phyloP scores from a whole-genome alignment of 1,140 invertebrate species.

The Euwallacea similis region DNA sequence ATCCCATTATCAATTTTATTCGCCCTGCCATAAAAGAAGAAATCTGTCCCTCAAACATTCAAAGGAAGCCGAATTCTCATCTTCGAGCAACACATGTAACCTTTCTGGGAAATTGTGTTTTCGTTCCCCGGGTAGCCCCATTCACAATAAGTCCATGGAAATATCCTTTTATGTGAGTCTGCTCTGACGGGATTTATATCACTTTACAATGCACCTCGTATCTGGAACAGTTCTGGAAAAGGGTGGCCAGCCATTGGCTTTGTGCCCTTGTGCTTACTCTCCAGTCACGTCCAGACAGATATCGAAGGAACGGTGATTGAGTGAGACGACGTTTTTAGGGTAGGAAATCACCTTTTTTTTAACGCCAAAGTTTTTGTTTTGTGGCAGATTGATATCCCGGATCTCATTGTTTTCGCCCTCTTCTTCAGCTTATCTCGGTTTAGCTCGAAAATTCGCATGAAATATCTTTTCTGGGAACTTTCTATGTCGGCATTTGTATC shows the following conservation, averaged over 20 bases:
- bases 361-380: not conserved
- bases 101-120: conserved; percentile 22
- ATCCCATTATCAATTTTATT: too few species aligned
- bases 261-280: conserved; percentile 9
- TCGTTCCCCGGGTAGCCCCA: conserved; percentile 1
- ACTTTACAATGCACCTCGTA: conserved; percentile 24
- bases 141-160: conserved; percentile 19
- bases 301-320: conserved; percentile 20
- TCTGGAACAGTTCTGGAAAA: conserved; percentile 12
- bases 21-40: too few species aligned
- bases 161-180: conserved; percentile 24
- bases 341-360: not conserved
- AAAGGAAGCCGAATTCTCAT: not conserved
- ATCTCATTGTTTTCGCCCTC: too few species aligned
- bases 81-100: conserved; percentile 24
- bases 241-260: conserved; percentile 21
- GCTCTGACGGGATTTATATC: conserved; percentile 15
- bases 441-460: too few species aligned
- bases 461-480: too few species aligned
- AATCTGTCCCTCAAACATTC: too few species aligned
- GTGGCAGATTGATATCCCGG: not conserved
- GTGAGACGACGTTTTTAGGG: conserved; percentile 1
- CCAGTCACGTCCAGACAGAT: conserved; percentile 6
- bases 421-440: too few species aligned
- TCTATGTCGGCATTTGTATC: too few species aligned